Base-by-base conservation (phyloP, 2,888 invertebrate species). In the Pseudococcus viburni region DNA sequence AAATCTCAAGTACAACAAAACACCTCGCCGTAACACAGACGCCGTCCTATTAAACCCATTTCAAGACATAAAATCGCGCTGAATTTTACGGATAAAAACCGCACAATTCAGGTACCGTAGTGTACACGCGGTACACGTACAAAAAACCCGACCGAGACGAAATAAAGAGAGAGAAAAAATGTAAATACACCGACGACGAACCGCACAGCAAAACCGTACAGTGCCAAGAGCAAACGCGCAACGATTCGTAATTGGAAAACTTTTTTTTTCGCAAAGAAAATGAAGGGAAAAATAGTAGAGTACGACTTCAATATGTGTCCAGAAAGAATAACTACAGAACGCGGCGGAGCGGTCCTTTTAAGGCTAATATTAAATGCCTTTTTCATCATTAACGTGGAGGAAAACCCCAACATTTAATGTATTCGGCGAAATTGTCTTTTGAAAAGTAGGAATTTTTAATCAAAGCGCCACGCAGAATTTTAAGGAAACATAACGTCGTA, bases 361-460 rank as follows among this genome's bases (percentile, higher is more conserved):
- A 73, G 33, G 68, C 68, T 73, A 73, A 73, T 73, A 73, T 73
- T 73, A 73, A 73, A 73, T 73, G 68, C 68, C 68, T 73, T 73
- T 33, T 73, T 73, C 68, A 33, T 73, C 68, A 73, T 73, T 73
- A 33, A 73, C 68, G 68, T 33, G 33, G 68, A 73, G 68, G 68
- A 33, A 73, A 73, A 22, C 68, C 68, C 26, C 26, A 33, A 33
- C 68, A 73, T 73, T 73, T 73, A 26, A 73, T 73, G 68, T 73
- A 73, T 73, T 73, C 68, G 68, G 33, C 33, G 68, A 73, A 73
- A 73, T 73, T 73, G 68, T 73, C 68, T 73, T 33, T 73, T 73
- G 68, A 73, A 73, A 73, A 73, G 68, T 73, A 73, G 68, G 68
- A 73, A 73, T 73, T 73, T 73, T 73, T 73, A 73, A 73, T 73